phyloP scores from a whole-genome alignment of 2,888 invertebrate genomes.

The Liopterus haemorrhoidalis region DNA sequence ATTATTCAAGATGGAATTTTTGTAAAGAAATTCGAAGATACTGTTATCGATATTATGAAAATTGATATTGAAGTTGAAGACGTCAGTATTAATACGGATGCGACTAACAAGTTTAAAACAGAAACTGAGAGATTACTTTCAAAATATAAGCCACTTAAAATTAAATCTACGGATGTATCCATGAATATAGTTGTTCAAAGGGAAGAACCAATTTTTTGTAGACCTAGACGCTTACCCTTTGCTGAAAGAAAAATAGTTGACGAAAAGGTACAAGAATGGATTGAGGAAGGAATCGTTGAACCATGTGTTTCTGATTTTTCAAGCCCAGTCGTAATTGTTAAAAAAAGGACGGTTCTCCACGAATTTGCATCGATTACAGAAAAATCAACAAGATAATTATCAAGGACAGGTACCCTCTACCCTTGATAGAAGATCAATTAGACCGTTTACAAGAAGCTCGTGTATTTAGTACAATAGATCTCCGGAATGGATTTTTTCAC shows the following conservation, averaged over 20 bases:
- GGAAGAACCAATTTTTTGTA: constrained; percentile 27
- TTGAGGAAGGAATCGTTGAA: constrained; percentile 24
- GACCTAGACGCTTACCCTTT: constrained; percentile 25
- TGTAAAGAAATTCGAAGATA: too few species aligned
- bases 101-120: too few species aligned
- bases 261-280: constrained; percentile 27
- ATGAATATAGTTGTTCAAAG: constrained; percentile 28
- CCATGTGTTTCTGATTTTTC: constrained; percentile 28
- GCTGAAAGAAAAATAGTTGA: constrained; percentile 24
- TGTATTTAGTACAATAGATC: constrained; percentile 27
- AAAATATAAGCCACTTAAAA: too few species aligned
- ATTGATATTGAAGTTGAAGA: too few species aligned
- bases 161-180: too few species aligned
- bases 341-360: constrained; percentile 27
- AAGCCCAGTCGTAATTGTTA: constrained; percentile 30
- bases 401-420: constrained; percentile 30
- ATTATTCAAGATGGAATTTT: too few species aligned
- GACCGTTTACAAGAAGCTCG: constrained; percentile 23
- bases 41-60: too few species aligned
- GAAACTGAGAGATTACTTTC: too few species aligned
- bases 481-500: constrained; percentile 36
- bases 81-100: too few species aligned
- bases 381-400: constrained; percentile 27
- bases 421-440: constrained; percentile 31
- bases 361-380: constrained; percentile 32